Conservation (phyloP, 2,113 vertebrate species). For the Hypanus sabinus region DNA sequence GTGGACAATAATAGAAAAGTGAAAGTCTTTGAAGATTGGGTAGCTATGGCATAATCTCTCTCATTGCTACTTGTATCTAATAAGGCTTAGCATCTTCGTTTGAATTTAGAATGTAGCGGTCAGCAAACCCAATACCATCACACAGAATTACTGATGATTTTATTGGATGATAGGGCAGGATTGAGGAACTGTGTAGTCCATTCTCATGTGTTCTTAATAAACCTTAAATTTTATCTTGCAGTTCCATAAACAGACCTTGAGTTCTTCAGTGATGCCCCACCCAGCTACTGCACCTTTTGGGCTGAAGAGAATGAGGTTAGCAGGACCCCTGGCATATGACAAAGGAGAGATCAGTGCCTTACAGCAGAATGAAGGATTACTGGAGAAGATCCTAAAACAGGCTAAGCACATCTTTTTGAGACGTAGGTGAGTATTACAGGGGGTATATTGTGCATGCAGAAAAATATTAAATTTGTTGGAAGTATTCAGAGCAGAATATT, state of each 20-base stretch:
- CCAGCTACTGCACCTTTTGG: conserved; percentile 88
- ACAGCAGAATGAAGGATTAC: conserved; percentile 82
- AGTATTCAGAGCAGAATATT: neutral
- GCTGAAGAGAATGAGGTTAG: conserved; percentile 83
- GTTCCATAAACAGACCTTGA: conserved; percentile 96
- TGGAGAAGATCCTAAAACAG: conserved; percentile 97
- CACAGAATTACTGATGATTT: too few species aligned
- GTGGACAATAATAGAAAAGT: too few species aligned
- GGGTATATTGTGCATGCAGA: neutral
- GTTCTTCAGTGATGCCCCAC: conserved; percentile 83
- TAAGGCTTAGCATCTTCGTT: too few species aligned
- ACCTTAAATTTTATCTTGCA: conserved; percentile 47
- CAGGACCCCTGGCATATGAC: conserved; percentile 84
- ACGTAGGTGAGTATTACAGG: conserved; percentile 64
- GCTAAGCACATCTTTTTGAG: conserved; percentile 95
- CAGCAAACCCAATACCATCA: too few species aligned
- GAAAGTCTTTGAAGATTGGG: too few species aligned
- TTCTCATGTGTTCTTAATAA: too few species aligned
- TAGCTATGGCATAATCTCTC: too few species aligned
- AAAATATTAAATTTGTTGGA: neutral
- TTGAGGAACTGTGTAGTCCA: too few species aligned
- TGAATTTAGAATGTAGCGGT: too few species aligned
- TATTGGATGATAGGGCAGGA: too few species aligned
- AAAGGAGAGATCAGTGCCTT: conserved; percentile 78
- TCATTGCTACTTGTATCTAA: too few species aligned